A percentile compares a stretch with the other conserved stretches of the same genome.
Evolutionary conservation across 2,797 vertebrate species (phyloP).

Genomic region (Cryptoprocta ferox): DNA sequence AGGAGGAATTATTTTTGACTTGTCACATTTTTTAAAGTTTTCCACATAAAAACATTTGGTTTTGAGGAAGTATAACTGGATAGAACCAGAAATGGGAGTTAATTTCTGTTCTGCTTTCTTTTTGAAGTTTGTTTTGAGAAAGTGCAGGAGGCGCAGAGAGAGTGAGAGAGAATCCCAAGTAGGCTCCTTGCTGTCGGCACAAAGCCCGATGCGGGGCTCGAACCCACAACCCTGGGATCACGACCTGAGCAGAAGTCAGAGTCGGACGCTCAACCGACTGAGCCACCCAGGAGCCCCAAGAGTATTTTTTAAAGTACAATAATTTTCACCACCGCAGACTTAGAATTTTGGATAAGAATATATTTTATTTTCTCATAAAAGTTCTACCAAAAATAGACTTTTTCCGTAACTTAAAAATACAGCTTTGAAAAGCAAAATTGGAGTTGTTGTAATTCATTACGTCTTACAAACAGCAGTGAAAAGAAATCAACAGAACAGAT

Average conservation of each 20-base stretch:
- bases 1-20: not conserved
- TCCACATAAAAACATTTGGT: not conserved
- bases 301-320: conserved; percentile 32
- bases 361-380: conserved; percentile 80
- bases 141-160: too few relatives aligned
- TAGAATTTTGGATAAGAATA: conserved; percentile 71
- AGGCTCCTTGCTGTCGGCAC: too few relatives aligned
- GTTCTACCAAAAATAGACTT: conserved; percentile 86
- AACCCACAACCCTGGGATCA: too few relatives aligned
- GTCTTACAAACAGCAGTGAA: conserved; percentile 72
- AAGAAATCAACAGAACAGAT: not conserved
- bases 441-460: conserved; percentile 39
- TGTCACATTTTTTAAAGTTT: not conserved
- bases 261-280: too few relatives aligned
- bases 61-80: not conserved
- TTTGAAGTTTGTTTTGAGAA: too few relatives aligned
- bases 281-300: not conserved
- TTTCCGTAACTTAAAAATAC: conserved; percentile 84
- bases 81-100: too few relatives aligned
- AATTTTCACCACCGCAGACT: conserved; percentile 59
- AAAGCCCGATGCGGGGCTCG: too few relatives aligned
- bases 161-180: too few relatives aligned
- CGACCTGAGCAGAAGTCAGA: too few relatives aligned
- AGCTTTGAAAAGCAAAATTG: conserved; percentile 50
- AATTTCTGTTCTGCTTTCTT: too few relatives aligned